These are phyloP conservation scores for Probosciger aterrimus DNA, from an alignment of 2,113 vertebrate species.

Conservation along the genomic window DNA sequence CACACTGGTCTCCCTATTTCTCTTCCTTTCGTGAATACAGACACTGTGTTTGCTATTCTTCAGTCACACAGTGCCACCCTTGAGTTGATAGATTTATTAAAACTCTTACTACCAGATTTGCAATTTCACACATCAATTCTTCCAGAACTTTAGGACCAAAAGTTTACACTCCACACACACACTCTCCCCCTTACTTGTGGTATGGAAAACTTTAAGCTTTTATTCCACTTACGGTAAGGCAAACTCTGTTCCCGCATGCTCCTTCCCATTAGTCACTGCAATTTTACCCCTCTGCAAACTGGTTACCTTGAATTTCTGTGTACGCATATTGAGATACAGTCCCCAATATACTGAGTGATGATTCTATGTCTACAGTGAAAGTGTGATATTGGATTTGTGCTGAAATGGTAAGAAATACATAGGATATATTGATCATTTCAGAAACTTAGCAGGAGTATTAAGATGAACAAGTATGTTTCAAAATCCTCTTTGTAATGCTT, in stretches of 20 bases:
- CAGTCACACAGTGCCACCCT: conserved; percentile 64
- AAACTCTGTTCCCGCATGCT: background rate
- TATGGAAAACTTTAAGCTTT: background rate
- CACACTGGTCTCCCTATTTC: background rate
- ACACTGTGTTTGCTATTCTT: conserved; percentile 22
- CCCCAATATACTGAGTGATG: background rate
- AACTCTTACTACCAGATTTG: conserved; percentile 62
- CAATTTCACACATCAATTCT: conserved; percentile 67
- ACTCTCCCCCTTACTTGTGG: background rate
- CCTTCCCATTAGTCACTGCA: background rate
- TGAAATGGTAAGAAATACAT: conserved; percentile 17
- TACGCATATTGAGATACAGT: background rate
- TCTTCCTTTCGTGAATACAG: conserved; percentile 8
- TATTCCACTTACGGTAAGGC: background rate
- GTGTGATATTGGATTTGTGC: background rate
- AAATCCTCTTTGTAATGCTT: conserved; percentile 18
- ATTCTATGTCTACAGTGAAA: background rate
- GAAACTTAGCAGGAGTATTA: background rate
- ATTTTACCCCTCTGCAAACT: background rate
- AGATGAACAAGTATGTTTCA: conserved; percentile 41
- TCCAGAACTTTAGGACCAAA: conserved; percentile 56
- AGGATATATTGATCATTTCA: conserved; percentile 26
- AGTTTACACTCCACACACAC: conserved; percentile 14
- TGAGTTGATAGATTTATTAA: conserved; percentile 67
- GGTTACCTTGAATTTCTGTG: background rate